Base-by-base conservation (phyloP, 2,113 vertebrate species). In the Lanius collurio region DNA sequence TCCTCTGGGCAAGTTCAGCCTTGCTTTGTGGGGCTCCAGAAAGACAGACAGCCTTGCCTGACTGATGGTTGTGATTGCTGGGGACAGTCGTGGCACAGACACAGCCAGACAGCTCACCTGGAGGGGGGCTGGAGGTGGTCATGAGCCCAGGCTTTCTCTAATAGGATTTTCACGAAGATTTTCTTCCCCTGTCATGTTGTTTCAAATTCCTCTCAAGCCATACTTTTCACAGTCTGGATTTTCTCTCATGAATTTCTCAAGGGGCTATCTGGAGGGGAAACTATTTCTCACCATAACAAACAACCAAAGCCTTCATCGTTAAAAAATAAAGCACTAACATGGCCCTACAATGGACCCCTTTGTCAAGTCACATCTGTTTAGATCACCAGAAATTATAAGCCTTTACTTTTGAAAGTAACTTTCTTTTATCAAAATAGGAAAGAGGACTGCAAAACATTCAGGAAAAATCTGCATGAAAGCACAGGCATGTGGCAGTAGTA, bases 261-360 rank as follows among this genome's bases (percentile, higher is more conserved):
- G 91, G 93, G 97, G 95, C 90, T 94, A 90, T 93, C 85, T 93
- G 89, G 60, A 94, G 84, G 90, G 94, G 52, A 97, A 95, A 93
- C 82, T 97, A 85, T 90, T 97, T 95, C 96, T 97, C 96, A 97
- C 95, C 94, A 96, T 96, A 93, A 94, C 90, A 95, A 95, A 95
- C 96, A 96, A 96, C 92, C 81, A 89, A 94, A 95, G 93, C 93
- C 88, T 95, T 95, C 94, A 93, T 96, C 39, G 6, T 95, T 94
- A 89, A 94, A 90, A 97, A 95, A 75, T 78, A 94, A 93, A 95
- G 94, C 77, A 81, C 82, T 70, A 82, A 12, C 90, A 57, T 56
- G 82, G 67, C 65, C 85, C 74, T 78, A 95, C 94, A 95, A 90
- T 95, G 76, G 88, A 84, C 53, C 71, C 50, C 90, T 97, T 97